These are phyloP conservation scores for Stenichneumon culpator DNA, from an alignment of 2,888 invertebrate species.

Conservation along the genomic window DNA sequence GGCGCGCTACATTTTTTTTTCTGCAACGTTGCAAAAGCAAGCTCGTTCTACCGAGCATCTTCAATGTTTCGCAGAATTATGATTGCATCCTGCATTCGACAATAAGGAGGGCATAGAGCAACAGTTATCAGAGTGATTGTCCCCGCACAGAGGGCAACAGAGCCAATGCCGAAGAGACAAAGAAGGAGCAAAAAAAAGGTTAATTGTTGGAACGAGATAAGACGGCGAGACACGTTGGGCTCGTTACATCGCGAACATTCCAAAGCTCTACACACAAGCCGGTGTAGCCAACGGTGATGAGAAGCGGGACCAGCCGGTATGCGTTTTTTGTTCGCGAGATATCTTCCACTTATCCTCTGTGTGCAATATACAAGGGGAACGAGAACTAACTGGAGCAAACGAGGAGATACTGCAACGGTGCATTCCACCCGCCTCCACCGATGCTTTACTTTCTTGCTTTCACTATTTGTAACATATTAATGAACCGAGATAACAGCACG, in stretches of 20 bases:
- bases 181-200: slow-evolving; percentile 30
- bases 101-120: background rate
- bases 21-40: background rate
- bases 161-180: slow-evolving; percentile 34
- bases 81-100: background rate
- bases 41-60: background rate
- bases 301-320: slow-evolving; percentile 42
- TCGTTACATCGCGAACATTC: slow-evolving; percentile 38
- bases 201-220: slow-evolving; percentile 65
- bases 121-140: background rate
- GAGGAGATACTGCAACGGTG: slow-evolving; percentile 40
- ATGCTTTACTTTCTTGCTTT: slow-evolving; percentile 17
- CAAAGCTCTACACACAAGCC: background rate
- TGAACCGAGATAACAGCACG: slow-evolving; percentile 23
- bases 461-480: slow-evolving; percentile 30
- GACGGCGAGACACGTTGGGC: slow-evolving; percentile 12
- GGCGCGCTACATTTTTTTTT: background rate
- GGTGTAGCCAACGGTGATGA: background rate
- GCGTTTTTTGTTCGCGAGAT: slow-evolving; percentile 58
- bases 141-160: background rate
- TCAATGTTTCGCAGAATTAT: background rate
- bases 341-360: slow-evolving; percentile 51
- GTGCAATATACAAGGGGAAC: slow-evolving; percentile 43
- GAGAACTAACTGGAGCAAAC: slow-evolving; percentile 42
- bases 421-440: slow-evolving; percentile 39